phyloP scores from a whole-genome alignment of 2,797 vertebrate genomes.

The Muraenolepis orangiensis region DNA sequence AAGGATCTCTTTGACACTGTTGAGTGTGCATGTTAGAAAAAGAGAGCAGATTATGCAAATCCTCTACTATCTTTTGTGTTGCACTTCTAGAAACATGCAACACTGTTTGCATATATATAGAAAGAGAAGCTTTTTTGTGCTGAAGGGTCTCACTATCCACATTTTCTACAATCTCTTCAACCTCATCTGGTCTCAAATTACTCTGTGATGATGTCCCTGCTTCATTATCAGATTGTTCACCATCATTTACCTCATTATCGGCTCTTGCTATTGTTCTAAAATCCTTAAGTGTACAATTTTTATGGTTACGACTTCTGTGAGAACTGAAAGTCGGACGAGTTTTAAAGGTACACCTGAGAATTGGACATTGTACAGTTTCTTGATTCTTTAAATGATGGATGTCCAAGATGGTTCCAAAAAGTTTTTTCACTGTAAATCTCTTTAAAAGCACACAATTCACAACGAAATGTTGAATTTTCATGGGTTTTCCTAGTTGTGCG shows the following conservation, averaged over 20 bases:
- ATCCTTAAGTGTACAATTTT: constrained; percentile 10
- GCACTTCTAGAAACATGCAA: constrained; percentile 32
- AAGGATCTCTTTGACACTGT: constrained; percentile 10
- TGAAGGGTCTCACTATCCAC: neutral
- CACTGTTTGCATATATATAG: constrained; percentile 30
- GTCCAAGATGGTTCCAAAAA: constrained; percentile 10
- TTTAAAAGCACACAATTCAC: constrained; percentile 24
- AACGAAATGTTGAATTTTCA: constrained; percentile 5
- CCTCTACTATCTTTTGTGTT: constrained; percentile 10
- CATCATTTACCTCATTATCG: neutral
- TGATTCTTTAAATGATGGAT: constrained; percentile 20
- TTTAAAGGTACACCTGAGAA: constrained; percentile 24
- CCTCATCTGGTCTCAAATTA: neutral
- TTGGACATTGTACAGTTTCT: constrained; percentile 23
- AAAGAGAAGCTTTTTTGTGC: constrained; percentile 16
- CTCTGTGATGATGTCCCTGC: neutral
- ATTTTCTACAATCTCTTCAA: neutral
- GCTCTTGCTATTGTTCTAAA: neutral
- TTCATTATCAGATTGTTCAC: neutral
- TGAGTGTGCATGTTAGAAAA: constrained; percentile 3
- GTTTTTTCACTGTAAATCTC: constrained; percentile 18
- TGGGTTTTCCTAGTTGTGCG: constrained; percentile 1
- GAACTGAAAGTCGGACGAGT: constrained; percentile 14
- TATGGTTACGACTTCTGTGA: constrained; percentile 27
- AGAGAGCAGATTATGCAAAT: constrained; percentile 7